These are phyloP conservation scores for Scolopax rusticola DNA, from an alignment of 2,797 vertebrate genomes.

Conservation along the genomic window DNA sequence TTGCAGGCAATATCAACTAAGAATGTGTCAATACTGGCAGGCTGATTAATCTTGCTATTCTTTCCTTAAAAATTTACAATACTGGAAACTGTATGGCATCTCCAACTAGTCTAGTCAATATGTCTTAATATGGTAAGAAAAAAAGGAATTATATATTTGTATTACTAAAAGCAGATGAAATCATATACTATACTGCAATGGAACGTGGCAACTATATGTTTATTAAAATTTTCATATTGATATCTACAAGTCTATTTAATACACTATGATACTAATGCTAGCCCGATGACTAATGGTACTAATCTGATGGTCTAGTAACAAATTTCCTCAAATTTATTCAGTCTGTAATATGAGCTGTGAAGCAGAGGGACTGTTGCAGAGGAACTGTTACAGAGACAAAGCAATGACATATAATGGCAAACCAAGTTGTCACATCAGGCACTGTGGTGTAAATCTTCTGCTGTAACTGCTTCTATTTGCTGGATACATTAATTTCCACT, in stretches of 20 bases:
- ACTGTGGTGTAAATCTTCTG: fast-evolving
- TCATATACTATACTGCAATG: neutral
- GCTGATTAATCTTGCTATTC: neutral
- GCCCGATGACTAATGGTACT: neutral
- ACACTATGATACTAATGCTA: neutral
- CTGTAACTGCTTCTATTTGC: neutral
- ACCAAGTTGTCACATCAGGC: neutral
- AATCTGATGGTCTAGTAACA: neutral
- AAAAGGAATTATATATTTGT: neutral
- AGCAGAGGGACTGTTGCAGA: neutral
- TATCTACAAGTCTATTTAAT: neutral
- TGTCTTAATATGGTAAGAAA: neutral
- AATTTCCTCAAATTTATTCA: neutral
- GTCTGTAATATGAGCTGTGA: neutral
- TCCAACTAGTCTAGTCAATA: neutral
- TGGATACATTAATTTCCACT: neutral
- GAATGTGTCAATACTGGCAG: neutral
- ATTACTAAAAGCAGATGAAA: neutral
- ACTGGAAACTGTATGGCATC: neutral
- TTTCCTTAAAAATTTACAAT: neutral
- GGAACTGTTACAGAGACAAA: neutral
- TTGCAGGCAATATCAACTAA: neutral
- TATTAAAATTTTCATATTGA: neutral
- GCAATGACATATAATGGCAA: neutral
- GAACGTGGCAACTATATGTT: neutral